These are phyloP conservation scores for Apocheima hispidaria DNA, from an alignment of 2,888 invertebrate species.

Conservation along the genomic window DNA sequence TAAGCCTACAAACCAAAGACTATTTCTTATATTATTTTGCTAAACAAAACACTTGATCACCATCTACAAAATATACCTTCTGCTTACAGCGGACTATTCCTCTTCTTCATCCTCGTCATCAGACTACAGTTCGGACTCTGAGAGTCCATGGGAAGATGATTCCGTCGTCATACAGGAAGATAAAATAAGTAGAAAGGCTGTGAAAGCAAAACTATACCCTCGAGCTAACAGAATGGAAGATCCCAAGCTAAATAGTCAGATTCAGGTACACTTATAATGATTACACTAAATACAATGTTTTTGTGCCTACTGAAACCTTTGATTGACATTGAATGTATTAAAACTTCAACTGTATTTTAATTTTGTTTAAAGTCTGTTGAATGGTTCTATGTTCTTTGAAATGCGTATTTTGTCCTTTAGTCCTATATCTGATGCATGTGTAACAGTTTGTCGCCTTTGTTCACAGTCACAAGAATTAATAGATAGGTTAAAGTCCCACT, in stretches of 20 bases:
- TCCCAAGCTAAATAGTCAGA: constrained; percentile 68
- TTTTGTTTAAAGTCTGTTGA: too few species aligned
- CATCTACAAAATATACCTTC: constrained; percentile 2
- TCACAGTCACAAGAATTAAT: constrained; percentile 72
- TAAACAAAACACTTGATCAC: not conserved
- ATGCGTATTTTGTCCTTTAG: too few species aligned
- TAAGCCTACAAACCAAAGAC: not conserved
- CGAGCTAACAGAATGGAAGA: constrained; percentile 79
- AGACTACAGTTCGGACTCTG: constrained; percentile 79
- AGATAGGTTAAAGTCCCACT: constrained; percentile 73
- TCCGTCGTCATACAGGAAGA: constrained; percentile 69
- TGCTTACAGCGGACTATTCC: constrained; percentile 71
- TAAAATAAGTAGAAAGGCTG: constrained; percentile 53
- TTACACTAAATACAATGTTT: not conserved
- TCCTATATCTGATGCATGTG: too few species aligned
- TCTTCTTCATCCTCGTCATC: constrained; percentile 68
- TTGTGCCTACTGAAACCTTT: not conserved
- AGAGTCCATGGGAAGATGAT: constrained; percentile 77
- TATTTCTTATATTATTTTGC: not conserved
- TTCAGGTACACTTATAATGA: constrained; percentile 61
- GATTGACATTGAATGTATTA: too few species aligned
- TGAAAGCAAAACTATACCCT: constrained; percentile 67
- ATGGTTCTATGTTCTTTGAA: too few species aligned
- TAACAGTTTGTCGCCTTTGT: not conserved
- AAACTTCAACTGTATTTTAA: too few species aligned